A percentile compares a stretch with the other conserved stretches of the same genome.
Conservation (phyloP, 2,888 invertebrate genomes). For the Pedicia rivosa region DNA sequence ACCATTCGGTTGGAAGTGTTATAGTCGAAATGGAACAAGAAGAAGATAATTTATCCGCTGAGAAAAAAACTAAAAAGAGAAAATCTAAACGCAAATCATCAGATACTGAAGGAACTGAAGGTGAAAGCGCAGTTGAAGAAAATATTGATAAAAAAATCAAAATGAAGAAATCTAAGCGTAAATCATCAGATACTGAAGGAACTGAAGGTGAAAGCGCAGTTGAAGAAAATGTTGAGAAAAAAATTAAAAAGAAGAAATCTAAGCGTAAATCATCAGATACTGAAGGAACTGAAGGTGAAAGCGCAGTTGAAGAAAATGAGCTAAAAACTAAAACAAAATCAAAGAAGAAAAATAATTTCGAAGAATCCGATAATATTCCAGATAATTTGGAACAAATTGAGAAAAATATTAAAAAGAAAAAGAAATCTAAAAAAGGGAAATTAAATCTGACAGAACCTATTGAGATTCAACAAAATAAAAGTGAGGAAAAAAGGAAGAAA, state of each 20-base stretch:
- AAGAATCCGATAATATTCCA: no score
- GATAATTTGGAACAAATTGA: no score
- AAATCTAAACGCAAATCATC: neutral
- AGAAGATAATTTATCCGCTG: neutral
- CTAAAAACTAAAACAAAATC: no score
- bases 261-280: no score
- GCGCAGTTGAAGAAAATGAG: neutral
- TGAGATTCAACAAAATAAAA: neutral
- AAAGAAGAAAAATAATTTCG: neutral
- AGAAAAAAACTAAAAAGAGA: neutral
- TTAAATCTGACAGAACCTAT: no score
- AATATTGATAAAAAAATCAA: neutral
- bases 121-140: neutral
- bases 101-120: no score
- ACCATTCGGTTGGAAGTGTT: neutral
- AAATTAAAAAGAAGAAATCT: neutral
- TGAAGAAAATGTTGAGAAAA: neutral
- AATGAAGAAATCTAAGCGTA: neutral
- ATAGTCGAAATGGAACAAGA: neutral
- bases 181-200: neutral
- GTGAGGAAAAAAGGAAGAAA: neutral
- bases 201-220: neutral
- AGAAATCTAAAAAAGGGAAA: neutral
- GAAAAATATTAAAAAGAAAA: slow-evolving; percentile 1
- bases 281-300: no score